Evolutionary conservation across 2,797 vertebrate species (phyloP).

Genomic region (Merluccius polli): DNA sequence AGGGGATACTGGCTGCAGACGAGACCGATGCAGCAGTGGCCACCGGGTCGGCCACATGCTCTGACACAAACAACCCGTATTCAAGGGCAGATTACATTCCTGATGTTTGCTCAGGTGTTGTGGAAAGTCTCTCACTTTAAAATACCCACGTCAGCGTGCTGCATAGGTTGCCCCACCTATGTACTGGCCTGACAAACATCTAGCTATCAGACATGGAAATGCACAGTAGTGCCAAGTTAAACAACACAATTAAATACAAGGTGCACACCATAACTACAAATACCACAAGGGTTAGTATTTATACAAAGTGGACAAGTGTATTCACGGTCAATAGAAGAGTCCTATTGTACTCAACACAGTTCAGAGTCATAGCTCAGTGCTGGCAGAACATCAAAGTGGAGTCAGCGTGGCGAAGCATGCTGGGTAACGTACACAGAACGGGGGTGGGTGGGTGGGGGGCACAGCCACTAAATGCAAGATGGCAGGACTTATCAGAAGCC

Average conservation of each 20-base stretch:
- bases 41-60: conserved; percentile 59
- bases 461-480: conserved; percentile 48
- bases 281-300: conserved; percentile 3
- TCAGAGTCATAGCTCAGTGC: conserved; percentile 35
- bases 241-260: conserved; percentile 33
- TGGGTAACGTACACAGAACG: conserved; percentile 55
- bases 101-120: conserved; percentile 55
- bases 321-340: not conserved
- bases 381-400: conserved; percentile 10
- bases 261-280: conserved; percentile 25
- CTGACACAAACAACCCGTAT: conserved; percentile 49
- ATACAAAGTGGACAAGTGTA: not conserved
- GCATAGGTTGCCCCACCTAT: not conserved
- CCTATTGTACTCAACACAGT: not conserved
- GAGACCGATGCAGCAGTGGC: conserved; percentile 46
- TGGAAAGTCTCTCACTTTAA: conserved; percentile 40
- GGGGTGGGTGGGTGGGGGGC: conserved; percentile 18
- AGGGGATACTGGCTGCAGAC: conserved; percentile 49
- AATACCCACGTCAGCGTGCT: conserved; percentile 18
- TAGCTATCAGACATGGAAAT: not conserved
- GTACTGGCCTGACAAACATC: not conserved
- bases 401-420: conserved; percentile 44
- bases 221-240: not conserved
- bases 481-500: conserved; percentile 50
- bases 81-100: conserved; percentile 58